phyloP scores from a whole-genome alignment of 35 echinoderm and acorn worm species.

The Apostichopus californicus region DNA sequence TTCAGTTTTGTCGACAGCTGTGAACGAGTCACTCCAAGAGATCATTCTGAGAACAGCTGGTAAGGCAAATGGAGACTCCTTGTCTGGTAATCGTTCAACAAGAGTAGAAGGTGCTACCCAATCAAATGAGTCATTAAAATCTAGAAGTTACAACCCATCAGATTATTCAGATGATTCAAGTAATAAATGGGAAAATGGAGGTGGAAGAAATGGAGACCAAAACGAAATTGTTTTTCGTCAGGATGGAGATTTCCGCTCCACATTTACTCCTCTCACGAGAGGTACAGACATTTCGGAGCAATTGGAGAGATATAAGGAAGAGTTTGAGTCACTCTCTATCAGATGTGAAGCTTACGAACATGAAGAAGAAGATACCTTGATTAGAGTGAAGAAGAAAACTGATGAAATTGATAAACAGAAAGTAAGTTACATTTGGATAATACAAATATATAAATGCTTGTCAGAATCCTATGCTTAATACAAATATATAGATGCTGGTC shows the following conservation, averaged over 20 bases:
- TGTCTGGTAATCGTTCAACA: neutral
- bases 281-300: slow-evolving; percentile 10
- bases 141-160: neutral
- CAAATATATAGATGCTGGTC: too few relatives aligned
- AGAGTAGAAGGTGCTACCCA: neutral
- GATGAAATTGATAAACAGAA: slow-evolving; percentile 58
- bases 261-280: slow-evolving; percentile 32
- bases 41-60: slow-evolving; percentile 24
- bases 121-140: neutral
- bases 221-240: neutral
- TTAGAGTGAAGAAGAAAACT: slow-evolving; percentile 50
- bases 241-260: neutral
- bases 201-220: neutral
- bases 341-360: slow-evolving; percentile 67
- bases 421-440: slow-evolving; percentile 21
- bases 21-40: slow-evolving; percentile 61
- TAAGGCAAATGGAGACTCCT: neutral
- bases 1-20: slow-evolving; percentile 60
- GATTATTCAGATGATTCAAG: slow-evolving; percentile 17
- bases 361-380: slow-evolving; percentile 59
- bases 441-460: too few relatives aligned
- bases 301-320: slow-evolving; percentile 50
- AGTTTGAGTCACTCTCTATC: slow-evolving; percentile 62
- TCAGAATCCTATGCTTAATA: too few relatives aligned
- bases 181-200: neutral